These are phyloP conservation scores for Corapipo altera DNA, from an alignment of 2,113 vertebrate genomes.

Conservation along the genomic window DNA sequence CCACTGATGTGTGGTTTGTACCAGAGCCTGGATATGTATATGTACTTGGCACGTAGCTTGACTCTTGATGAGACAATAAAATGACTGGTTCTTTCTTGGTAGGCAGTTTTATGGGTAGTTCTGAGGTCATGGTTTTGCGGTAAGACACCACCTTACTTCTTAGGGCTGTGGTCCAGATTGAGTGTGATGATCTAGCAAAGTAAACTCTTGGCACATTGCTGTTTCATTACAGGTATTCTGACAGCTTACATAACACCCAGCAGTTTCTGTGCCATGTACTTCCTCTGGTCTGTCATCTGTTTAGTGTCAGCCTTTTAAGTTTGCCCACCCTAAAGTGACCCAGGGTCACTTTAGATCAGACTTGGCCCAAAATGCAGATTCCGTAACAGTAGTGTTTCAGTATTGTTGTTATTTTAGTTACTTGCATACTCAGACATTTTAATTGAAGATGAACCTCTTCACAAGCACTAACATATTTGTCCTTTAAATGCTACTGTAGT, in stretches of 20 bases:
- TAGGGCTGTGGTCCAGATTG: background rate
- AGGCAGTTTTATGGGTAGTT: conserved; percentile 2
- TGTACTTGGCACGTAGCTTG: background rate
- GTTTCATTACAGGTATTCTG: background rate
- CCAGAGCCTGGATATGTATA: background rate
- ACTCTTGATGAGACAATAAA: background rate
- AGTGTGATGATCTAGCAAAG: background rate
- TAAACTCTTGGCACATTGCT: background rate
- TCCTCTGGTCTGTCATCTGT: background rate
- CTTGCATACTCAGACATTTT: background rate
- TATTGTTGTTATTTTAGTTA: background rate
- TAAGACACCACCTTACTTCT: background rate
- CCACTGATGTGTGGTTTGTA: background rate
- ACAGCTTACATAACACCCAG: background rate
- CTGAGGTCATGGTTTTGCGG: conserved; percentile 19
- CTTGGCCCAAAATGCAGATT: background rate
- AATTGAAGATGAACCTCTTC: background rate
- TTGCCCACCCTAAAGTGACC: background rate
- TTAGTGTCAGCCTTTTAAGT: background rate
- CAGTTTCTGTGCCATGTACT: background rate
- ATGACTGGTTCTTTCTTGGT: conserved; percentile 30
- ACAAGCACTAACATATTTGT: background rate
- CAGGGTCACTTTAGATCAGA: background rate
- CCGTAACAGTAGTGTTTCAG: background rate
- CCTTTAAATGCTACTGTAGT: background rate